phyloP scores from a whole-genome alignment of 1,140 invertebrate species.

The Trachymyrmex septentrionalis region DNA sequence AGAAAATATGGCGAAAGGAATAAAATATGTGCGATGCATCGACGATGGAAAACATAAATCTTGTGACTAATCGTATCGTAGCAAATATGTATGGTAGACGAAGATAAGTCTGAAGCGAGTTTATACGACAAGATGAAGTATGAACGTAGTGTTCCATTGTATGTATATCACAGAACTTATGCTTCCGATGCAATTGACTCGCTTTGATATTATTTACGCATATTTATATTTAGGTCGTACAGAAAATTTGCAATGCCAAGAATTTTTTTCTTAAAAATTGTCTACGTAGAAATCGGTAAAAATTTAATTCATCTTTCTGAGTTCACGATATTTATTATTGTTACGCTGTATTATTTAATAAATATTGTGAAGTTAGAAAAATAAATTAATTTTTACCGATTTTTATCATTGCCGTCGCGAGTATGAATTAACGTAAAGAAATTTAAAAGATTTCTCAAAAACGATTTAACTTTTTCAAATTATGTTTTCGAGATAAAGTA shows the following conservation, averaged over 20 bases:
- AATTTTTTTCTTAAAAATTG: neutral
- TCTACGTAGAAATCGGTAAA: neutral
- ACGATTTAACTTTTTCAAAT: too few relatives aligned
- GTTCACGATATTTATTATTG: neutral
- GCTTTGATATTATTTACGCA: neutral
- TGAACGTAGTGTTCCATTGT: neutral
- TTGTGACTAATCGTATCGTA: neutral
- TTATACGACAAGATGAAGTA: slow-evolving; percentile 27
- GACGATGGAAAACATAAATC: slow-evolving; percentile 1
- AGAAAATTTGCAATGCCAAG: neutral
- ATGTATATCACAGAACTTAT: neutral
- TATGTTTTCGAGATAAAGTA: too few relatives aligned
- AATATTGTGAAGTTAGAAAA: too few relatives aligned
- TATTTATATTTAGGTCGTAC: neutral
- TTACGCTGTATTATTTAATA: neutral
- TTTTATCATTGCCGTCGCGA: too few relatives aligned
- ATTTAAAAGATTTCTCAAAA: too few relatives aligned
- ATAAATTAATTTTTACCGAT: too few relatives aligned
- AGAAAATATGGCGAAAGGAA: neutral
- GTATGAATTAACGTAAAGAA: too few relatives aligned
- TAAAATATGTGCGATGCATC: neutral
- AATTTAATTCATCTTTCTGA: neutral
- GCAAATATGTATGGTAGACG: neutral
- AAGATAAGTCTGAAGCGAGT: slow-evolving; percentile 12
- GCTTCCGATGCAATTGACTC: neutral